Conservation (phyloP, 2,113 vertebrate genomes). For the Entosphenus tridentatus region DNA sequence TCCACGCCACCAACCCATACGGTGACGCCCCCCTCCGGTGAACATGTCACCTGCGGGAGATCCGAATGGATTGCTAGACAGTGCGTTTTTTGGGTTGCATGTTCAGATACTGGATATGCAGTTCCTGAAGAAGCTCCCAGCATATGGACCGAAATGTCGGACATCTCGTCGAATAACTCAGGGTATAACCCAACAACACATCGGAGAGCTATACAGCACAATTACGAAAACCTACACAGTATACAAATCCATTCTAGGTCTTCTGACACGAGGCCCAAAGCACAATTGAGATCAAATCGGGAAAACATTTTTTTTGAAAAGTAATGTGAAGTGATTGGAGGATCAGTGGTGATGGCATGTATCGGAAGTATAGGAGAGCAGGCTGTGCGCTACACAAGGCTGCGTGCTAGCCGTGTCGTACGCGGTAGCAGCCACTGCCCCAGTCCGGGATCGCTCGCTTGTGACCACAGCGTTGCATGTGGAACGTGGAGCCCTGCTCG, state of each 20-base stretch:
- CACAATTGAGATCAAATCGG: background rate
- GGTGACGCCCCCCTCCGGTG: constrained; percentile 23
- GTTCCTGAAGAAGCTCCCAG: background rate
- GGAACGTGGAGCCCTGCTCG: constrained; percentile 64
- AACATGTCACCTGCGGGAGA: background rate
- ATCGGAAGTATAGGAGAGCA: background rate
- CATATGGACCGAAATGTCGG: background rate
- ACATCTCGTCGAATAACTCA: too few relatives aligned
- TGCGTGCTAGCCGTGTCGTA: constrained; percentile 14
- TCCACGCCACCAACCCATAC: constrained; percentile 47
- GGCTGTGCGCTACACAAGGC: background rate
- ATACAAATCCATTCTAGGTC: background rate
- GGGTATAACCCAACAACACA: too few relatives aligned
- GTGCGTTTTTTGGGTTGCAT: background rate
- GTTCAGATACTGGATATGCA: background rate
- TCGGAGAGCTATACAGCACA: too few relatives aligned
- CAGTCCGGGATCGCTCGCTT: constrained; percentile 76
- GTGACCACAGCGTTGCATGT: constrained; percentile 69
- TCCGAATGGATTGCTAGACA: background rate
- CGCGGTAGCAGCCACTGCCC: constrained; percentile 92
- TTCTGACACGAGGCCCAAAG: background rate
- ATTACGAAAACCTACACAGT: background rate
- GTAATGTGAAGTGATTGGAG: background rate
- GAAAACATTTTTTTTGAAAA: background rate
- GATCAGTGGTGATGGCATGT: background rate